Percentiles rank a stretch among this genome's conserved stretches.
Conservation (phyloP, 2,888 invertebrate species). For the Meta bourneti region DNA sequence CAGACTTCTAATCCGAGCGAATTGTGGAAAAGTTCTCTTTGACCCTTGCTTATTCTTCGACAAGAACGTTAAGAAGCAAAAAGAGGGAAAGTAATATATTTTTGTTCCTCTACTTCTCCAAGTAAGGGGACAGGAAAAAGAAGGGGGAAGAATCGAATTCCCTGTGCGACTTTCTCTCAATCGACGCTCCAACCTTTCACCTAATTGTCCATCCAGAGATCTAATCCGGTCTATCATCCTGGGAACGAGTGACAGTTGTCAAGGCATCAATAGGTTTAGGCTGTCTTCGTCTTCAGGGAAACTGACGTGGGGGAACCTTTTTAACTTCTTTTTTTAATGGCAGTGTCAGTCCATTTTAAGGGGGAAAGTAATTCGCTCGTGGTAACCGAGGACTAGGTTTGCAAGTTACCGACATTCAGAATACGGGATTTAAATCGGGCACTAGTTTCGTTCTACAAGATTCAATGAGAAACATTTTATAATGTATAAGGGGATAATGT, state of each 20-base stretch:
- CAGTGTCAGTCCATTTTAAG: no score
- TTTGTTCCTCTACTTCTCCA: not conserved
- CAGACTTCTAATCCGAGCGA: no score
- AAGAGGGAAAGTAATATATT: not conserved
- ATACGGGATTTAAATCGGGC: no score
- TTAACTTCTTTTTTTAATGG: no score
- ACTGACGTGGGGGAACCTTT: no score
- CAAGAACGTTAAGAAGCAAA: not conserved
- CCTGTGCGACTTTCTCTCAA: slow-evolving; percentile 21
- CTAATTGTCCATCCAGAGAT: slow-evolving; percentile 14
- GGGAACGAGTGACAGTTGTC: not conserved
- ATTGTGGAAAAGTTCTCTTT: not conserved
- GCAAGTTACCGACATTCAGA: no score
- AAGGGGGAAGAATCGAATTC: slow-evolving; percentile 1
- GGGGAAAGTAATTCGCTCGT: no score
- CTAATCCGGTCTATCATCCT: slow-evolving; percentile 27
- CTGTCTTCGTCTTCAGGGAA: not conserved
- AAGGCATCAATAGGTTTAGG: slow-evolving; percentile 14
- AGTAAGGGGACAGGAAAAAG: not conserved
- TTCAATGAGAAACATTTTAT: no score
- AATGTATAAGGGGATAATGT: no score
- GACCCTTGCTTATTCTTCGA: not conserved
- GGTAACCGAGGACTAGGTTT: no score
- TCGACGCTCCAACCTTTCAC: slow-evolving; percentile 15
- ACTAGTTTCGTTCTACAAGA: no score